A percentile compares a stretch with the other conserved stretches of the same genome.
phyloP scores from a whole-genome alignment of 2,113 vertebrate genomes.

The Xiphophorus couchianus region DNA sequence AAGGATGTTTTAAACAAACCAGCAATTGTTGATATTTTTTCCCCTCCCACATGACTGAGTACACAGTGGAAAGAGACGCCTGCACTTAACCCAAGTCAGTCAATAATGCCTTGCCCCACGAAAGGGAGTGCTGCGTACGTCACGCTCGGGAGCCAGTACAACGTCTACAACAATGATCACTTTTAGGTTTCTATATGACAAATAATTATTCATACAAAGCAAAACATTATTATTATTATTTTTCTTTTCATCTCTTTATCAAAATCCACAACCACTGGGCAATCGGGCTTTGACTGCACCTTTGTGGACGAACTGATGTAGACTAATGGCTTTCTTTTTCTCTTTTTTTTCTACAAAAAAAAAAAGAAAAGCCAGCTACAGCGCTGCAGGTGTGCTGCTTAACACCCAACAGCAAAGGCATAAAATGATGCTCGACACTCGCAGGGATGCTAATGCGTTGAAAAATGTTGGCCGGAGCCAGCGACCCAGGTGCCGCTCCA shows the following conservation, averaged over 20 bases:
- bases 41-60: constrained; percentile 11
- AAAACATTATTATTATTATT: constrained; percentile 18
- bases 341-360: background rate
- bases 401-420: background rate
- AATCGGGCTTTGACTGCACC: background rate
- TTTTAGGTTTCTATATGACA: constrained; percentile 2
- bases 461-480: constrained; percentile 5
- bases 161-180: constrained; percentile 3
- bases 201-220: constrained; percentile 10
- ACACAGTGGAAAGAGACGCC: constrained; percentile 13
- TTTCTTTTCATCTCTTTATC: background rate
- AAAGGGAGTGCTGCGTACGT: background rate
- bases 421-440: constrained; percentile 9
- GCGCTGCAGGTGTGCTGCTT: constrained; percentile 20
- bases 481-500: constrained; percentile 20
- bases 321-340: background rate
- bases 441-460: constrained; percentile 5
- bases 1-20: constrained; percentile 32
- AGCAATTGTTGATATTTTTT: constrained; percentile 1
- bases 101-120: constrained; percentile 2
- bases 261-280: background rate
- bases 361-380: background rate
- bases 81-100: constrained; percentile 7
- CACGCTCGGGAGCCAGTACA: constrained; percentile 11
- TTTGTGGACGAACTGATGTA: constrained; percentile 6